Evolutionary conservation across 1,140 invertebrate genomes (phyloP), one percentile per base, ranked within the genome.

Genomic region (Aphis craccivora): DNA sequence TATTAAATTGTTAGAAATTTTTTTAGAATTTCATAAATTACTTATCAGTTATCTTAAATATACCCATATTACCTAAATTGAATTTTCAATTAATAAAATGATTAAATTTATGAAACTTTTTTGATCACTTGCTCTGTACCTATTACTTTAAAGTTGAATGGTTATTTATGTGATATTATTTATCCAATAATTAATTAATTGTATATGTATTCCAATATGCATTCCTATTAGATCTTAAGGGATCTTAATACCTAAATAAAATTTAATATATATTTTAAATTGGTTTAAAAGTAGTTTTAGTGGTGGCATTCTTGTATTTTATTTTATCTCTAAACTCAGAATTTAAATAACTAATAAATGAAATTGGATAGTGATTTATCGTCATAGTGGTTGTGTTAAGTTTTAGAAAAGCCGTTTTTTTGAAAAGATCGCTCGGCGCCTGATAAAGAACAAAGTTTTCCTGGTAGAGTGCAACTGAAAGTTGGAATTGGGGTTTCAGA

Each of bases 311-410:
- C 40, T 86, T 45, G 40, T 1, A 18, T 45, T 86, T 45, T 45
- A 45, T 86, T 45, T 45, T 86, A 84, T 45, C 43, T 43, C 18
- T 2, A 81, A 91, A 91, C 90, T 91, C 30, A 22, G 40, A 81
- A 92, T 37, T 92, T 92, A 84, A 83, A 84, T 51, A 83, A 91
- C 67, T 91, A 83, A 92, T 92, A 92, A 92, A 92, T 92, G 30
- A 2, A 92, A 83, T 81, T 51, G 90, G 11, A 81, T 81, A 51
- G 35, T 84, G 76, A 92, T 84, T 84, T 84, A 53, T 92, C 11
- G n/a, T n/a, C 1, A 81, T 23, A 7, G 2, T 40, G 43, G 40
- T 92, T 92, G 40, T 30, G 76, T 45, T 45, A 43, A 60, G 35
- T 40, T 18, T 90, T 55, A 55, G 51, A 35, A 51, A 88, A 88